These are phyloP conservation scores for Tenthredo distinguenda DNA, from an alignment of 2,888 invertebrate genomes.

Conservation along the genomic window DNA sequence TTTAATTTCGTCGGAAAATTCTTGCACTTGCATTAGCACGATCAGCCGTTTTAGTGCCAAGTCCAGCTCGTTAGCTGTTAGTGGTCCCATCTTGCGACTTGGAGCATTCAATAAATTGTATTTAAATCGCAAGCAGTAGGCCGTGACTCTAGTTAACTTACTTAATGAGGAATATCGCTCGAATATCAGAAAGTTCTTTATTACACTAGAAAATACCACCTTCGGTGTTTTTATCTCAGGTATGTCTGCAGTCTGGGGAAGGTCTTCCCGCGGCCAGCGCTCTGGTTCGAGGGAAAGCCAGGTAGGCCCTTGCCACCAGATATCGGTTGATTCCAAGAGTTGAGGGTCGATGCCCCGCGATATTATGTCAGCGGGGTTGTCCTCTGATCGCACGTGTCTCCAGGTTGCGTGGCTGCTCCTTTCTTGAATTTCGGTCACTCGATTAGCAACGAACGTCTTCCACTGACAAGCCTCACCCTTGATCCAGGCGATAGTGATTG, in stretches of 20 bases:
- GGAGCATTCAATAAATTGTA: slow-evolving; percentile 4
- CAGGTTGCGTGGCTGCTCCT: background rate
- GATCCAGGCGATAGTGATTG: slow-evolving; percentile 23
- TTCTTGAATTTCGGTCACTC: slow-evolving; percentile 54
- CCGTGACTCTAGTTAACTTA: background rate
- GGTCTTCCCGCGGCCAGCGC: background rate
- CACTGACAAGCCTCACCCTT: slow-evolving; percentile 23
- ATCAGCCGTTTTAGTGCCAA: slow-evolving; percentile 16
- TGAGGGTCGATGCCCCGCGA: slow-evolving; percentile 33
- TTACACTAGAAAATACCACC: background rate
- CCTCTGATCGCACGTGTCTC: slow-evolving; percentile 53
- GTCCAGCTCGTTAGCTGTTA: slow-evolving; percentile 33
- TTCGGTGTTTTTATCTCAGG: background rate
- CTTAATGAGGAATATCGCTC: background rate
- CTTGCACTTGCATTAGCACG: slow-evolving; percentile 16
- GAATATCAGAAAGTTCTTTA: background rate
- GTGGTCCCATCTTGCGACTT: background rate
- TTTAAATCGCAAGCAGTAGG: slow-evolving; percentile 11
- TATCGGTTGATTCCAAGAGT: background rate
- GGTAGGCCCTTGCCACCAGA: slow-evolving; percentile 37
- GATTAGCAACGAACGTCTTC: slow-evolving; percentile 55
- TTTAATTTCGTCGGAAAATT: slow-evolving; percentile 28
- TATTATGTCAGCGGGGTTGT: slow-evolving; percentile 58
- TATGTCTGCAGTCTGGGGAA: background rate
- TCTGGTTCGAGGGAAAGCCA: background rate